Evolutionary conservation across 2,113 vertebrate species (phyloP).

Genomic region (Burhinus bistriatus): DNA sequence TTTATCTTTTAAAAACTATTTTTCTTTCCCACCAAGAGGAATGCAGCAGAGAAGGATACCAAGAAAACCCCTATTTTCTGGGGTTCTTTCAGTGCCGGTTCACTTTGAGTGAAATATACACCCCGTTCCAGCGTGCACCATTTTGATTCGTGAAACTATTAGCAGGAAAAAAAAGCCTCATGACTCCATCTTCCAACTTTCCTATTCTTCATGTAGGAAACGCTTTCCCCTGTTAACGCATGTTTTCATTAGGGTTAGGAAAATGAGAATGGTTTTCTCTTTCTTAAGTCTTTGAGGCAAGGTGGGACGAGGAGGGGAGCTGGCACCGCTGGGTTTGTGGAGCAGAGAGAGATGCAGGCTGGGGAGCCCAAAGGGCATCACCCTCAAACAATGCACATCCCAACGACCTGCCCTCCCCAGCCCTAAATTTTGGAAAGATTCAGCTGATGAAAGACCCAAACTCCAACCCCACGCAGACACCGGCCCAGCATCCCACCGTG

Average conservation of each 20-base stretch:
- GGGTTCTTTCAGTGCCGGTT: background rate
- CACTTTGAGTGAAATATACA: background rate
- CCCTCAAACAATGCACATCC: fast-evolving
- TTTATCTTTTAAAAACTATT: conserved; percentile 77
- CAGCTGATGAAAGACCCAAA: background rate
- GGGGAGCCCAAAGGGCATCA: background rate
- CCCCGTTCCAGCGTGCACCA: background rate
- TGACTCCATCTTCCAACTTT: background rate
- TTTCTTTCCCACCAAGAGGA: conserved; percentile 62
- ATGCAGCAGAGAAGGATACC: conserved; percentile 16
- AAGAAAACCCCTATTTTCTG: background rate
- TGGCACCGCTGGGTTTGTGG: background rate
- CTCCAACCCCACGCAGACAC: background rate
- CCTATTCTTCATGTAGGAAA: background rate
- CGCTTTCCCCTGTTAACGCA: background rate
- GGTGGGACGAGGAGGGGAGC: background rate
- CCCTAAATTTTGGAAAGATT: background rate
- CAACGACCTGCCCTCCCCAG: fast-evolving
- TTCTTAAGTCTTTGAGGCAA: background rate
- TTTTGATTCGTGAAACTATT: background rate
- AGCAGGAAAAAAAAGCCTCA: background rate
- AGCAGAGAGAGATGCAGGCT: background rate
- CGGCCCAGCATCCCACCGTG: background rate
- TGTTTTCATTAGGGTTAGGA: background rate
- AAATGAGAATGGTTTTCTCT: background rate